Evolutionary conservation across 2,888 invertebrate genomes (phyloP).

Genomic region (Scaptomyza cyrtandrae): DNA sequence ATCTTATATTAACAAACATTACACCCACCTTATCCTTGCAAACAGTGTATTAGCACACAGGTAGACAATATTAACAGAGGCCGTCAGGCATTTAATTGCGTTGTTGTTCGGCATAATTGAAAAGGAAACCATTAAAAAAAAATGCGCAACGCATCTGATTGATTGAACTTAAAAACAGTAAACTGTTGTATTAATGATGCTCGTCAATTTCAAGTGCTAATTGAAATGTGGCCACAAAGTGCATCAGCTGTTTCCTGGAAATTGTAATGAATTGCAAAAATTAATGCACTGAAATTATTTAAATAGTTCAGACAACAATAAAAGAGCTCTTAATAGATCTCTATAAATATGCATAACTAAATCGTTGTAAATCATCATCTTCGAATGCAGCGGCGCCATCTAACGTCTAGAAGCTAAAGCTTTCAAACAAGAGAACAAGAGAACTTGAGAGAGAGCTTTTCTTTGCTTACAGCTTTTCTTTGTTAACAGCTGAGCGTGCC

Average conservation of each 20-base stretch:
- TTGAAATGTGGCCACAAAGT: slow-evolving; percentile 5
- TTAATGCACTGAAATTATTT: too few species aligned
- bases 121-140: not conserved
- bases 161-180: slow-evolving; percentile 1
- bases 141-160: slow-evolving; percentile 3
- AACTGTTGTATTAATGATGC: not conserved
- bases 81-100: slow-evolving; percentile 22
- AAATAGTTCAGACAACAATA: not conserved
- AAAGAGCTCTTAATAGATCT: not conserved
- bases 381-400: slow-evolving; percentile 49
- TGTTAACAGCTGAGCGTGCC: slow-evolving; percentile 52
- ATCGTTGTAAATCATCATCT: not conserved
- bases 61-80: slow-evolving; percentile 11
- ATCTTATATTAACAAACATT: not conserved
- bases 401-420: slow-evolving; percentile 23
- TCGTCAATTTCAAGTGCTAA: not conserved
- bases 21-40: not conserved
- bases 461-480: slow-evolving; percentile 42
- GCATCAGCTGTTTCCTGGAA: not conserved
- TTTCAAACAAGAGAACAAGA: not conserved
- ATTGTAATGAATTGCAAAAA: not conserved
- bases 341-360: not conserved
- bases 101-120: slow-evolving; percentile 13
- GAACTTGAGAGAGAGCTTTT: slow-evolving; percentile 36
- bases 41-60: not conserved